Evolutionary conservation across 1,140 invertebrate genomes (phyloP), one percentile per base, ranked within the genome.

Genomic region (Oncopeltus fasciatus): DNA sequence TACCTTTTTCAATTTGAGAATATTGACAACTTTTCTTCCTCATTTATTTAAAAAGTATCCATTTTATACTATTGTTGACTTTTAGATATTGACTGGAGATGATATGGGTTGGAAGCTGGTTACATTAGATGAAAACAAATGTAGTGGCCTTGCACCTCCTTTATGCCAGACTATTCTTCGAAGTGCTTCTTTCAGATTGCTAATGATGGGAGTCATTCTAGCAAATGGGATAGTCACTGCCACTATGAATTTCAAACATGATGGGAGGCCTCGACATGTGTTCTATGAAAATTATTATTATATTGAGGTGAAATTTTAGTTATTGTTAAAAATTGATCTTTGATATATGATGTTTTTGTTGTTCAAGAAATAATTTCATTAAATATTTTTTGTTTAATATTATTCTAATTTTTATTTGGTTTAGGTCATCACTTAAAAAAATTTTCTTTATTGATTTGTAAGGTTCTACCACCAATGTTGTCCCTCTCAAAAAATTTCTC

Each of bases 161-260:
- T 78, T 88, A 33, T 92, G 91, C 69, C 92, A 92, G 70, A 82
- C 83, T 63, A 84, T 98, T 63, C 76, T 98, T n/a, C 82, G 90
- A 33, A 95, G 91, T 11, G 93, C 95, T 0, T 86, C 87, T 64
- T 91, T 90, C 74, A 87, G 96, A 4, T 83, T 96, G 65, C 76
- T 97, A 43, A 87, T 98, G 0, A 95, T 99, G 86, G 80, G 87
- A 3, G 85, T 95, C 0, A 95, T 99, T 44, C 75, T 99, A 38
- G 88, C 92, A 9, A 98, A 98, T 77, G 95, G 92, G 11, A 83
- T 96, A 33, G 90, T 94, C 8, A 95, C 93, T 9, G 93, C 96
- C 1, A 94, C 90, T n/a, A 91, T 99, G 82, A 84, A 86, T 64
- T 98, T 97, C 74, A 88, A 94, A 72, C 93, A 98, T 70, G 90